These are phyloP conservation scores for Morone saxatilis DNA, from an alignment of 2,113 vertebrate genomes.

Conservation along the genomic window DNA sequence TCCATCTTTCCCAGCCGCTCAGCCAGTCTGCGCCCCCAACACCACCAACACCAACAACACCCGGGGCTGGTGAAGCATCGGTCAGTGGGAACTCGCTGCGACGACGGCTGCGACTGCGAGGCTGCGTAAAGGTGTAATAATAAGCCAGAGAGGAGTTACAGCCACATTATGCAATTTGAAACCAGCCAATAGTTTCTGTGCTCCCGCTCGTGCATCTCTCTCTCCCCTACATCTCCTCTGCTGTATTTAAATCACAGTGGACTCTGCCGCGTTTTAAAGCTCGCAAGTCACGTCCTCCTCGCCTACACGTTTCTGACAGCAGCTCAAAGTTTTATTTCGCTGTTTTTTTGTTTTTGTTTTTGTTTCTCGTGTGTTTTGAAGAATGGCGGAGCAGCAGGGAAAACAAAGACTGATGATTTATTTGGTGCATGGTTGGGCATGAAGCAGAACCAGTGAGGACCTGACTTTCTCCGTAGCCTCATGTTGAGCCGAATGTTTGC, in stretches of 20 bases:
- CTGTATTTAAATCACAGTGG: slow-evolving; percentile 39
- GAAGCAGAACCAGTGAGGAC: slow-evolving; percentile 37
- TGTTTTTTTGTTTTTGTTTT: not conserved
- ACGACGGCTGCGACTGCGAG: slow-evolving; percentile 5
- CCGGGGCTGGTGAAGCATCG: slow-evolving; percentile 19
- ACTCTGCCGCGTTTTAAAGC: slow-evolving; percentile 14
- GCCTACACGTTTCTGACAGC: slow-evolving; percentile 38
- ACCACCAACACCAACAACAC: slow-evolving; percentile 55
- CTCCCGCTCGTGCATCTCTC: slow-evolving; percentile 60
- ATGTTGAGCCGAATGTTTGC: slow-evolving; percentile 50
- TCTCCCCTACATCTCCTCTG: slow-evolving; percentile 13
- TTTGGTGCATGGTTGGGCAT: slow-evolving; percentile 16
- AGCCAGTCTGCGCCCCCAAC: slow-evolving; percentile 74
- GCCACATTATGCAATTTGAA: slow-evolving; percentile 94
- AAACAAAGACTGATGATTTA: slow-evolving; percentile 24
- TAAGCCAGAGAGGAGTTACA: slow-evolving; percentile 82
- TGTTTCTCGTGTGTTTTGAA: not conserved
- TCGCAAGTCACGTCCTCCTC: slow-evolving; percentile 7
- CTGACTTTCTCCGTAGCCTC: slow-evolving; percentile 50
- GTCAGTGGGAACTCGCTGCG: not conserved
- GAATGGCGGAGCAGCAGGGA: slow-evolving; percentile 13
- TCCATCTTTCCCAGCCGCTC: slow-evolving; percentile 72
- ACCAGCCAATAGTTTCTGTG: slow-evolving; percentile 89
- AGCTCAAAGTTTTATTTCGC: slow-evolving; percentile 10
- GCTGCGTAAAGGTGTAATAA: slow-evolving; percentile 54